A percentile compares a stretch with the other conserved stretches of the same genome.
Evolutionary conservation across 2,113 vertebrate genomes (phyloP).

Genomic region (Diglossa brunneiventris): DNA sequence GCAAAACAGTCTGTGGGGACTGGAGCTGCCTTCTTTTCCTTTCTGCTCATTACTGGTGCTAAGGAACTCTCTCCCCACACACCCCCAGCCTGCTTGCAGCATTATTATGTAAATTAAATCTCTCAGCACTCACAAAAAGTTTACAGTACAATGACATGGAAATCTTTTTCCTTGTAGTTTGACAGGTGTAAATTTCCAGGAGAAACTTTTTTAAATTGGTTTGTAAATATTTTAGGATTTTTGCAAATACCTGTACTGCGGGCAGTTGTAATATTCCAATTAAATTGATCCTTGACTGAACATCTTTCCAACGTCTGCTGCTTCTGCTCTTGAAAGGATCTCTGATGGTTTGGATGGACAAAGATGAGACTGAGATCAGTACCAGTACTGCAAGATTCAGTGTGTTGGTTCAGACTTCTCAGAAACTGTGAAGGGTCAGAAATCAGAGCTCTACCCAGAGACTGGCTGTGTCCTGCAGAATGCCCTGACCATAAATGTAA

Average conservation of each 20-base stretch:
- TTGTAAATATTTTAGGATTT: background rate
- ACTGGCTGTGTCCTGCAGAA: background rate
- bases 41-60: constrained; percentile 48
- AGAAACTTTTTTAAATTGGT: background rate
- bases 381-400: background rate
- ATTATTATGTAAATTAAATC: constrained; percentile 61
- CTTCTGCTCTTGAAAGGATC: background rate
- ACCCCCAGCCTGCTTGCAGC: constrained; percentile 8
- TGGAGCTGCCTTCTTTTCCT: constrained; percentile 3
- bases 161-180: background rate
- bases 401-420: background rate
- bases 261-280: background rate
- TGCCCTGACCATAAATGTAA: background rate
- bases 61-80: background rate
- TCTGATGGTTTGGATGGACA: background rate
- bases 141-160: background rate
- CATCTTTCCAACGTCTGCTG: background rate
- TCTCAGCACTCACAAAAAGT: constrained; percentile 3
- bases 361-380: background rate
- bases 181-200: constrained; percentile 17
- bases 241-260: background rate
- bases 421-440: background rate
- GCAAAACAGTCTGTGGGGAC: constrained; percentile 42
- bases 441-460: background rate
- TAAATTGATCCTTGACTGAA: background rate